Conservation (phyloP, 1,140 invertebrate species). For the Dufourea novaeangliae region DNA sequence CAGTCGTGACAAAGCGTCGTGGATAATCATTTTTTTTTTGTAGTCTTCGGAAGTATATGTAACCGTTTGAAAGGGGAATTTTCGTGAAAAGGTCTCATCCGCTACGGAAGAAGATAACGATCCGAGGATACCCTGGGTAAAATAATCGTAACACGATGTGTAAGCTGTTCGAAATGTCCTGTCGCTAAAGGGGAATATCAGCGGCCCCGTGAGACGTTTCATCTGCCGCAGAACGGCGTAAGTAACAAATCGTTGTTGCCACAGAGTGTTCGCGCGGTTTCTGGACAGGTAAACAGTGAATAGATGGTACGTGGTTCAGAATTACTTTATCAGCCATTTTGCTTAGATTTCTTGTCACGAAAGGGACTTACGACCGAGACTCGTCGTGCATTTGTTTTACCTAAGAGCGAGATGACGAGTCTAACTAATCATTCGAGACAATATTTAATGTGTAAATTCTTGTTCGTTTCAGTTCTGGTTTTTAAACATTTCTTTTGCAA, state of each 20-base stretch:
- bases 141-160: background rate
- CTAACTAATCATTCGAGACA: too few species aligned
- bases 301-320: conserved; percentile 29
- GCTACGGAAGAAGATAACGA: background rate
- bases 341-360: too few species aligned
- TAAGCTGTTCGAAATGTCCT: background rate
- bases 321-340: too few species aligned
- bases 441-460: too few species aligned
- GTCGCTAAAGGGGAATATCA: conserved; percentile 11
- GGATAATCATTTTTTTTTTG: background rate
- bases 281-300: conserved; percentile 20
- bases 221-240: conserved; percentile 5
- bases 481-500: too few species aligned
- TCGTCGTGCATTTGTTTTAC: too few species aligned
- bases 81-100: background rate
- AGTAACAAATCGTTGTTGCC: conserved; percentile 28
- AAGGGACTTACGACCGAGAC: too few species aligned
- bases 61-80: background rate
- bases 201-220: background rate
- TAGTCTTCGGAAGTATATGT: too few species aligned
- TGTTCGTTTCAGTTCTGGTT: too few species aligned
- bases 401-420: too few species aligned
- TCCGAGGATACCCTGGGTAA: background rate
- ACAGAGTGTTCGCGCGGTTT: background rate
- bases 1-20: background rate